Evolutionary conservation across 2,113 vertebrate species (phyloP).

Genomic region (Progne subis): DNA sequence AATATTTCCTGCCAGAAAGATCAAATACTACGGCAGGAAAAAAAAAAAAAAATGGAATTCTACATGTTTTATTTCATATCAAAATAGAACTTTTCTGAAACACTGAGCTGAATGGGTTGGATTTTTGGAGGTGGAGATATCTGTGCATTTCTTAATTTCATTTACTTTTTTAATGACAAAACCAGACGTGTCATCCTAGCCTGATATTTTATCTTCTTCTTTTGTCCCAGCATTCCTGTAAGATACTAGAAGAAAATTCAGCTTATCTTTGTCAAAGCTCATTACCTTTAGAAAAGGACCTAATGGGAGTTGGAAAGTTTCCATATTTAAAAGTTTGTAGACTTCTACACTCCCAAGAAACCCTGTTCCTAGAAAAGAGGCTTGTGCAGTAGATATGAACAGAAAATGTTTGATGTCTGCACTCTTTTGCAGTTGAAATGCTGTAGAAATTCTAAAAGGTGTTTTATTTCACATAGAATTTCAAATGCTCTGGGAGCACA

Average conservation of each 20-base stretch:
- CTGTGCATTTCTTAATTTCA: neutral
- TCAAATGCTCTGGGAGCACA: neutral
- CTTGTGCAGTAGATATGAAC: neutral
- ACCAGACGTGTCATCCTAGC: neutral
- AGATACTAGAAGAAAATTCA: neutral
- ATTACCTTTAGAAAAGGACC: neutral
- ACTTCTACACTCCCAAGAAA: neutral
- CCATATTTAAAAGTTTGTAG: neutral
- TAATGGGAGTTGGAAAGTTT: neutral
- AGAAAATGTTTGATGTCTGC: neutral
- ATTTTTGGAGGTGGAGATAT: neutral
- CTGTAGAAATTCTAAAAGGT: neutral
- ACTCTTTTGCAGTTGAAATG: neutral
- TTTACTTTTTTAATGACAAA: neutral
- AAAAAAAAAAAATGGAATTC: neutral
- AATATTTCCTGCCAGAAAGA: neutral
- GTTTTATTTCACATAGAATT: neutral
- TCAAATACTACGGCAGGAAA: neutral
- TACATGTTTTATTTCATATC: neutral
- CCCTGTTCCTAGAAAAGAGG: neutral
- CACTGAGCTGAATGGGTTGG: neutral
- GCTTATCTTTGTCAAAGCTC: neutral
- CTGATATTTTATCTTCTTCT: neutral
- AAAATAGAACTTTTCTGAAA: neutral
- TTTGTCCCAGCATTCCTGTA: neutral